Conservation (phyloP, 2,888 invertebrate genomes). For the Lapara coniferarum region DNA sequence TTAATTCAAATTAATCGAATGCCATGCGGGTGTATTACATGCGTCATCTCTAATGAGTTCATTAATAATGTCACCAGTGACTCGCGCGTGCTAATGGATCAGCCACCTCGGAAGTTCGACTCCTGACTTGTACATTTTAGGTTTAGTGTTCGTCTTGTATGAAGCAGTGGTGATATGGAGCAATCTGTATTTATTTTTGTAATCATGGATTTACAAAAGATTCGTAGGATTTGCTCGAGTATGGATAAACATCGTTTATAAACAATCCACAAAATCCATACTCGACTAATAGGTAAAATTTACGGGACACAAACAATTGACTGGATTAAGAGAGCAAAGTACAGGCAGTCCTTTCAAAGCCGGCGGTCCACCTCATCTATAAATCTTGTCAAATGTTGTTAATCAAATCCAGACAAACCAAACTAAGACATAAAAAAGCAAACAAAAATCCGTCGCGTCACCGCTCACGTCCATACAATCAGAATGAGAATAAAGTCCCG, state of each 20-base stretch:
- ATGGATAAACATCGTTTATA: too few relatives aligned
- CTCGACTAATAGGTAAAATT: too few relatives aligned
- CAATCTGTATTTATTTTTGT: too few relatives aligned
- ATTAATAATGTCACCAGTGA: slow-evolving; percentile 53
- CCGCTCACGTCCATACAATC: slow-evolving; percentile 70
- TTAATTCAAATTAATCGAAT: slow-evolving; percentile 55
- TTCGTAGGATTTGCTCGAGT: too few relatives aligned
- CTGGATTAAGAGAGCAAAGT: too few relatives aligned
- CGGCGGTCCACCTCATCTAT: too few relatives aligned
- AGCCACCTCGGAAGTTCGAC: slow-evolving; percentile 6
- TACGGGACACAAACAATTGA: too few relatives aligned
- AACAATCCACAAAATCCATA: too few relatives aligned
- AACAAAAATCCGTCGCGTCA: slow-evolving; percentile 23
- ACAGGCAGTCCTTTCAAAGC: too few relatives aligned
- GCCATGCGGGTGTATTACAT: slow-evolving; percentile 46
- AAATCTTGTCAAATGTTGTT: neutral
- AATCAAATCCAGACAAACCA: neutral
- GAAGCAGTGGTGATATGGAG: too few relatives aligned
- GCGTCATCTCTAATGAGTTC: slow-evolving; percentile 57
- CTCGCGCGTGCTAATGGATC: slow-evolving; percentile 26
- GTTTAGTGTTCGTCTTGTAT: too few relatives aligned
- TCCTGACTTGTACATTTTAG: neutral
- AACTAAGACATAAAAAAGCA: slow-evolving; percentile 7
- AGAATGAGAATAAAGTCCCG: slow-evolving; percentile 71
- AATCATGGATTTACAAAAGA: too few relatives aligned